phyloP scores from a whole-genome alignment of 2,888 invertebrate genomes.

The Amiota minor region DNA sequence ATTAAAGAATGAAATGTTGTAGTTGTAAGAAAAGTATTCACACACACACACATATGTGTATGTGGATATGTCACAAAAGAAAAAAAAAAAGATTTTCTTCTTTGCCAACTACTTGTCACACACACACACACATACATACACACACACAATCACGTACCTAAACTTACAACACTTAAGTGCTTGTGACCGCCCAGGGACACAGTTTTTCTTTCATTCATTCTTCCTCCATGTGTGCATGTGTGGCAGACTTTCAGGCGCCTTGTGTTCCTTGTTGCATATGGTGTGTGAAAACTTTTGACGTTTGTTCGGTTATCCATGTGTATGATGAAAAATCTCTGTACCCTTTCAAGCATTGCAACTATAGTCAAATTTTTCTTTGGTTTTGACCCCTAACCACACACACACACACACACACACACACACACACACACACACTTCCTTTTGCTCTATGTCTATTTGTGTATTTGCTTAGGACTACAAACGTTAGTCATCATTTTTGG shows the following conservation, averaged over 20 bases:
- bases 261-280: too few relatives aligned
- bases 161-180: background rate
- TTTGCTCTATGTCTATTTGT: background rate
- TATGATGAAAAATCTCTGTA: background rate
- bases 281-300: too few relatives aligned
- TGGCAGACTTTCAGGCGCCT: too few relatives aligned
- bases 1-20: background rate
- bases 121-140: constrained; percentile 5
- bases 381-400: too few relatives aligned
- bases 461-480: background rate
- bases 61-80: background rate
- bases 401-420: too few relatives aligned
- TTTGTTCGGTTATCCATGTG: too few relatives aligned
- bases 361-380: background rate
- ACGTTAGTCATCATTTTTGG: constrained; percentile 21
- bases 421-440: too few relatives aligned
- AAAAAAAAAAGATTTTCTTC: too few relatives aligned
- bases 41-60: background rate
- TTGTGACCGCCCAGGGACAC: background rate
- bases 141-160: background rate
- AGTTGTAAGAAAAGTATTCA: background rate
- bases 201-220: too few relatives aligned
- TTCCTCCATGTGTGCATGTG: too few relatives aligned
- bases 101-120: background rate
- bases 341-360: background rate